phyloP scores from a whole-genome alignment of 2,797 vertebrate species.

The Thalassophryne amazonica region DNA sequence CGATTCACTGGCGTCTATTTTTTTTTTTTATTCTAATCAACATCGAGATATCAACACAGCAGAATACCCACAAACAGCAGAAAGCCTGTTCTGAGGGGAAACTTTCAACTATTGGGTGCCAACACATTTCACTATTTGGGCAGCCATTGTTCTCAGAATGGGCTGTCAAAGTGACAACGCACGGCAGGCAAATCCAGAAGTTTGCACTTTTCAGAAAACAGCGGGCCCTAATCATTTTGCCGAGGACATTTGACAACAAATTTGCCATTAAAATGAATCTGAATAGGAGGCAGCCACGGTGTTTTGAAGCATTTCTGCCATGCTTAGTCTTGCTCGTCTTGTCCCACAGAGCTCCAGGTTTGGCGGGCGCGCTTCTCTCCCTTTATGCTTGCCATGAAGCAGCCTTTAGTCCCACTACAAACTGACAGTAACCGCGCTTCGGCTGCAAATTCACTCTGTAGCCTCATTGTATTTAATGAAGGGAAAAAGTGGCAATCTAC shows the following conservation, averaged over 20 bases:
- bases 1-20: slow-evolving; percentile 68
- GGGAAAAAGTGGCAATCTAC: slow-evolving; percentile 81
- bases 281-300: slow-evolving; percentile 57
- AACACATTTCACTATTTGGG: slow-evolving; percentile 79
- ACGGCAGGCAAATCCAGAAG: slow-evolving; percentile 73
- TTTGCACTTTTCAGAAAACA: slow-evolving; percentile 79
- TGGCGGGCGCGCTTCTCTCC: slow-evolving; percentile 52
- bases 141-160: slow-evolving; percentile 76
- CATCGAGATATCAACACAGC: slow-evolving; percentile 77
- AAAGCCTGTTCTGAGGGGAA: slow-evolving; percentile 69
- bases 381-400: slow-evolving; percentile 65
- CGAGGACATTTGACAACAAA: slow-evolving; percentile 81
- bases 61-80: slow-evolving; percentile 76
- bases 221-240: slow-evolving; percentile 78
- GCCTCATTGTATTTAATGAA: slow-evolving; percentile 84
- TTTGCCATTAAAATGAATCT: slow-evolving; percentile 83
- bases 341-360: slow-evolving; percentile 66
- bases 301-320: slow-evolving; percentile 66
- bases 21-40: slow-evolving; percentile 81
- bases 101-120: slow-evolving; percentile 75
- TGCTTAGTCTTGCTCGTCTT: slow-evolving; percentile 62
- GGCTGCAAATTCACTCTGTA: slow-evolving; percentile 69
- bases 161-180: slow-evolving; percentile 80
- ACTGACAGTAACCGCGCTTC: slow-evolving; percentile 73
- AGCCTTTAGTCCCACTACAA: slow-evolving; percentile 76